Base-by-base conservation (phyloP, 2,888 invertebrate genomes). In the Perithous albicinctus region DNA sequence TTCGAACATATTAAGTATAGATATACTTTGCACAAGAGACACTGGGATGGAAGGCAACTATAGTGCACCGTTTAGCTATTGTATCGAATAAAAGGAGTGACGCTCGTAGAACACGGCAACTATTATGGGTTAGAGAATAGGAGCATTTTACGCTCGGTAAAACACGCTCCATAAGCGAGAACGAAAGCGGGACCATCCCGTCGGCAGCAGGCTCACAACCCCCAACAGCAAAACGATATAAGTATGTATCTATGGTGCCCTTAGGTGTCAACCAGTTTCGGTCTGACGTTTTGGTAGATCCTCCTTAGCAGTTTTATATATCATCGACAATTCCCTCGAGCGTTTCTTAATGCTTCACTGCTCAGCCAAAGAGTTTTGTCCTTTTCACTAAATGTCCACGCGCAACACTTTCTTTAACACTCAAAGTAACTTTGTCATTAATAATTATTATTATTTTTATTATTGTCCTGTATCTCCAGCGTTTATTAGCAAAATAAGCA, bases 141-240 rank as follows among this genome's bases (percentile, higher is more conserved):
- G 85, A 86, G 88, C 88, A 90, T 91, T 92, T 92, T 86, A 91
- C 92, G 90, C 90, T 90, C 90, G 88, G 92, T 90, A 89, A 90
- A 92, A 89, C 91, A 91, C 90, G 82, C 61, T 77, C 64, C 56
- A 77, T 73, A 61, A 6, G 75, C 77, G 79, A 70, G 80, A 69
- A 63, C 77, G 84, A 77, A 76, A 69, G 59, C 64, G 41, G 74
- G 72, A 41, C 75, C 74, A 75, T 51, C 26, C 48, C 48, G 46
- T 5, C 70, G 12, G 41, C 74, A 67, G 32, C 64, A 43, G 67
- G 56, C 70, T 73, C 67, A 89, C 86, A 88, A 89, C 88, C 78
- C 84, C 69, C 67, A 35, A 59, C 7, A 32, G 66, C 80, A 66
- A 81, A 29, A 61, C 41, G 26, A 15, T 32, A 56, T 23, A 56